Percentiles rank a stretch among this genome's conserved stretches.
phyloP scores from a whole-genome alignment of 2,113 vertebrate species.

The Podocnemis expansa region DNA sequence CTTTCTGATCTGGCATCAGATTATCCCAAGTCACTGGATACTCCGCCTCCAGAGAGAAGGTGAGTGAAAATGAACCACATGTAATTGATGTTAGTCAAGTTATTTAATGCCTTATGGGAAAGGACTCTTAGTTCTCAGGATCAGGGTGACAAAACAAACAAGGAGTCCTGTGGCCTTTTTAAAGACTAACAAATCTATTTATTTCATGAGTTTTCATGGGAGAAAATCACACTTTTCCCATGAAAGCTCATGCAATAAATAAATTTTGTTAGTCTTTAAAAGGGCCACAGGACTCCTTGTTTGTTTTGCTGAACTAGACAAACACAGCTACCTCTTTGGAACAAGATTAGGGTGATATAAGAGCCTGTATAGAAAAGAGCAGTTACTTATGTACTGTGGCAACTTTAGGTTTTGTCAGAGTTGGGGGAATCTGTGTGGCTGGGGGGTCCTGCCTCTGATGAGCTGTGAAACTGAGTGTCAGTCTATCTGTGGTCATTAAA shows the following conservation, averaged over 20 bases:
- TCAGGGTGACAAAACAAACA: too few species aligned
- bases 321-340: too few species aligned
- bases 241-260: too few species aligned
- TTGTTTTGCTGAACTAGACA: too few species aligned
- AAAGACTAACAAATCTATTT: too few species aligned
- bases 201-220: too few species aligned
- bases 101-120: neutral
- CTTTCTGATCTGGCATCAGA: neutral
- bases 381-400: neutral
- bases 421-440: neutral
- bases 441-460: neutral
- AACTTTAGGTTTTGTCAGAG: neutral
- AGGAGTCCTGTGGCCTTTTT: too few species aligned
- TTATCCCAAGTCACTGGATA: neutral
- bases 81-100: neutral
- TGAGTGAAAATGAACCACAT: neutral
- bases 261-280: too few species aligned
- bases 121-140: neutral
- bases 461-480: neutral
- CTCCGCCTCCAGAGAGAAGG: neutral
- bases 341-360: neutral
- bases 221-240: too few species aligned
- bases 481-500: neutral
- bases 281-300: too few species aligned
- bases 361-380: neutral